Conservation (phyloP, 1,140 invertebrate species). For the Pseudachorutes palmiensis region DNA sequence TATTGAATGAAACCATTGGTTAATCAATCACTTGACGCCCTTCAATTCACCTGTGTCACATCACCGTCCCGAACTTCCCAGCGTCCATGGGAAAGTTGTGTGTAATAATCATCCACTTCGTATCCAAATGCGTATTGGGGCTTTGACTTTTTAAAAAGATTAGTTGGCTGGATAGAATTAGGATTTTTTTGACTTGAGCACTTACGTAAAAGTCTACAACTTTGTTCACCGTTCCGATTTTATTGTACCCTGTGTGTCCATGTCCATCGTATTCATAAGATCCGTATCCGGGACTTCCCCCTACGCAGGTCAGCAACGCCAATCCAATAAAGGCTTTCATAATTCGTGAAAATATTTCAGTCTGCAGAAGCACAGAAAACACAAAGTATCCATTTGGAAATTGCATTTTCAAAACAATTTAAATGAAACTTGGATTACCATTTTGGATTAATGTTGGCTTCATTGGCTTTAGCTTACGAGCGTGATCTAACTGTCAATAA, state of each 20-base stretch:
- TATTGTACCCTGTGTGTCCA: slow-evolving; percentile 13
- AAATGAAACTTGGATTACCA: background rate
- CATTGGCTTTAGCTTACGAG: no score
- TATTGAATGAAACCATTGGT: no score
- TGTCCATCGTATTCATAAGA: slow-evolving; percentile 17
- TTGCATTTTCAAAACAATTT: background rate
- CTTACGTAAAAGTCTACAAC: slow-evolving; percentile 34
- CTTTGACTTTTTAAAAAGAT: slow-evolving; percentile 25
- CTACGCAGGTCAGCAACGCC: background rate
- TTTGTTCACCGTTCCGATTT: slow-evolving; percentile 21
- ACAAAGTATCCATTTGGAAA: background rate
- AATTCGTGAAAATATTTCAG: no score
- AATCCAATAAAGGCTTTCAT: no score
- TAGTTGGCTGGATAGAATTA: slow-evolving; percentile 2
- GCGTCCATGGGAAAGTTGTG: slow-evolving; percentile 36
- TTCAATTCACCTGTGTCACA: slow-evolving; percentile 26
- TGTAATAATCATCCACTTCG: slow-evolving; percentile 38
- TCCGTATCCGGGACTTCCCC: slow-evolving; percentile 16
- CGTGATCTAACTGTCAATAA: no score
- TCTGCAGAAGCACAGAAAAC: no score
- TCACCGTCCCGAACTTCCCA: slow-evolving; percentile 38
- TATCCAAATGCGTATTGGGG: slow-evolving; percentile 38
- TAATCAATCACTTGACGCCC: no score
- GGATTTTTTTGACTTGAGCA: background rate
- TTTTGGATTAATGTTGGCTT: background rate